Conservation (phyloP, 2,113 vertebrate genomes). For the Cephalophus harveyi region DNA sequence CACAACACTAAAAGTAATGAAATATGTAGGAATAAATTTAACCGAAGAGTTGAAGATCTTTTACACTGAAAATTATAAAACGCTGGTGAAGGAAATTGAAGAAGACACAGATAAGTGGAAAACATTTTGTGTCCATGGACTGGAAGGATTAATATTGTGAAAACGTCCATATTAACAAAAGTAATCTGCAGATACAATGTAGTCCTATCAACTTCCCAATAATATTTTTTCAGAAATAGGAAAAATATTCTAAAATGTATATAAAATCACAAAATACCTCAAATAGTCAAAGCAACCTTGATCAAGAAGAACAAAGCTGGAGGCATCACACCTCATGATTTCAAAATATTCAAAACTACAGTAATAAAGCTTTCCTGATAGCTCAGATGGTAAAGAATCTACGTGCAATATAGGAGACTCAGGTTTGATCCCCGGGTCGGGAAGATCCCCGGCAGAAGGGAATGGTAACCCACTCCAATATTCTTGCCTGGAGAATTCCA, state of each 20-base stretch:
- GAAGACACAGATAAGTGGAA: not conserved
- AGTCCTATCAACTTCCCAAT: not conserved
- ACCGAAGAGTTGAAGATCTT: not conserved
- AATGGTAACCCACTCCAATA: not conserved
- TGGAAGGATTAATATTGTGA: not conserved
- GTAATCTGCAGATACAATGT: not conserved
- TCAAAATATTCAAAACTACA: not conserved
- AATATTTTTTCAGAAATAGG: not conserved
- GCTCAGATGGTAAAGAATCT: not conserved
- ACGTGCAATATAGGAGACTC: not conserved
- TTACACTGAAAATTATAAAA: not conserved
- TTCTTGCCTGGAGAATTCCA: not conserved
- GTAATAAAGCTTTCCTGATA: not conserved
- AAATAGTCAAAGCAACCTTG: not conserved
- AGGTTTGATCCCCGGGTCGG: fast-evolving
- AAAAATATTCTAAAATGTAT: not conserved
- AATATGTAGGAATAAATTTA: not conserved
- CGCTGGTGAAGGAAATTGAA: not conserved
- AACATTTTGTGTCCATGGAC: not conserved
- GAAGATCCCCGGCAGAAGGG: not conserved
- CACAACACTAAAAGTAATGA: not conserved
- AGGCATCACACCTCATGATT: not conserved
- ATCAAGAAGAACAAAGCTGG: not conserved
- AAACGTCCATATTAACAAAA: not conserved
- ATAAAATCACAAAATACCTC: not conserved